Conservation (phyloP, 2,113 vertebrate species). For the Eulemur rufifrons region DNA sequence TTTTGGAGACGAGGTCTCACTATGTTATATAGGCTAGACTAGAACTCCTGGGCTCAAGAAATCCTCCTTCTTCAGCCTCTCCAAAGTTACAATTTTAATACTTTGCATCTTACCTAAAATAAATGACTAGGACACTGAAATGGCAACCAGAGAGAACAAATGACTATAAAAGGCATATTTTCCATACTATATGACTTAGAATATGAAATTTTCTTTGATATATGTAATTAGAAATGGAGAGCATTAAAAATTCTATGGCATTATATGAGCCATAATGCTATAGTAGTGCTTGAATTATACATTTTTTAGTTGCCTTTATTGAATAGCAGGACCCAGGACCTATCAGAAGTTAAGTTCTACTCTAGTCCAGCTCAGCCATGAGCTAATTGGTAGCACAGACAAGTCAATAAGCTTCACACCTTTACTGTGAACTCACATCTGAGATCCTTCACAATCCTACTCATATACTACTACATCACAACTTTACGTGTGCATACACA, state of each 20-base stretch:
- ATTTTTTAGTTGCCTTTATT: background rate
- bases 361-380: rapidly evolving
- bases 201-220: background rate
- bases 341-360: rapidly evolving
- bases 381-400: rapidly evolving
- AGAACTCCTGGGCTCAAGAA: too few species aligned
- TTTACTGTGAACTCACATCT: background rate
- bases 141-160: background rate
- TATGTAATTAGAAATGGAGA: background rate
- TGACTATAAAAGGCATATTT: background rate
- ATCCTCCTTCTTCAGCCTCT: too few species aligned
- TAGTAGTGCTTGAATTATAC: background rate
- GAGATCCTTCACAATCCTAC: background rate
- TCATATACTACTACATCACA: background rate
- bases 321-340: rapidly evolving
- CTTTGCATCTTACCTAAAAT: background rate
- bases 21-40: too few species aligned
- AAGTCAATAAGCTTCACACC: background rate
- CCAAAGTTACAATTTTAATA: background rate
- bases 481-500: background rate
- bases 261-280: background rate
- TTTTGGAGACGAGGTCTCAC: too few species aligned
- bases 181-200: background rate
- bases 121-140: background rate
- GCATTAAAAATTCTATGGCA: background rate